Evolutionary conservation across 2,113 vertebrate genomes (phyloP).

Genomic region (Cyphomyrus discorhynchus): DNA sequence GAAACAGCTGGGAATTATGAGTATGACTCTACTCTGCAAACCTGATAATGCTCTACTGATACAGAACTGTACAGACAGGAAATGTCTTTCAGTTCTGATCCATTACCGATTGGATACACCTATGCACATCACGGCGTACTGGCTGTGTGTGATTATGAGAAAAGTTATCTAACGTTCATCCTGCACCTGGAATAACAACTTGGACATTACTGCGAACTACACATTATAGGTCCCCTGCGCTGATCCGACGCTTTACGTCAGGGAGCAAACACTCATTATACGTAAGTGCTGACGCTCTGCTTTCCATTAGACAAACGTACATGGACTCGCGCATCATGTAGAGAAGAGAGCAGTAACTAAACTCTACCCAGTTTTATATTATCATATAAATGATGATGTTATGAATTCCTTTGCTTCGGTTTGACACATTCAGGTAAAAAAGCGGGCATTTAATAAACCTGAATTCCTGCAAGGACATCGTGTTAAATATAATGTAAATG

Average conservation of each 20-base stretch:
- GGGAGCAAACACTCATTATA: constrained; percentile 13
- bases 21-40: not conserved
- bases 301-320: not conserved
- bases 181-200: not conserved
- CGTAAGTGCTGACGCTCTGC: constrained; percentile 4
- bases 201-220: not conserved
- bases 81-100: not conserved
- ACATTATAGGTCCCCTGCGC: not conserved
- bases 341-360: not conserved
- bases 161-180: not conserved
- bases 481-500: not conserved
- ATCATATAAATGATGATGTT: not conserved
- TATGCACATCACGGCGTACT: not conserved
- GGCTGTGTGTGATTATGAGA: not conserved
- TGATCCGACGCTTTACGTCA: not conserved
- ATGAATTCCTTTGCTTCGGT: not conserved
- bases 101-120: not conserved
- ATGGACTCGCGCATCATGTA: not conserved
- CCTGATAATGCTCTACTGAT: not conserved
- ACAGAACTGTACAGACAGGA: not conserved
- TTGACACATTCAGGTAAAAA: not conserved
- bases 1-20: not conserved
- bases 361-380: not conserved
- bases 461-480: not conserved
- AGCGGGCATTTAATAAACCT: not conserved